These are phyloP conservation scores for Craniophora ligustri DNA, from an alignment of 2,888 invertebrate genomes.

Conservation along the genomic window DNA sequence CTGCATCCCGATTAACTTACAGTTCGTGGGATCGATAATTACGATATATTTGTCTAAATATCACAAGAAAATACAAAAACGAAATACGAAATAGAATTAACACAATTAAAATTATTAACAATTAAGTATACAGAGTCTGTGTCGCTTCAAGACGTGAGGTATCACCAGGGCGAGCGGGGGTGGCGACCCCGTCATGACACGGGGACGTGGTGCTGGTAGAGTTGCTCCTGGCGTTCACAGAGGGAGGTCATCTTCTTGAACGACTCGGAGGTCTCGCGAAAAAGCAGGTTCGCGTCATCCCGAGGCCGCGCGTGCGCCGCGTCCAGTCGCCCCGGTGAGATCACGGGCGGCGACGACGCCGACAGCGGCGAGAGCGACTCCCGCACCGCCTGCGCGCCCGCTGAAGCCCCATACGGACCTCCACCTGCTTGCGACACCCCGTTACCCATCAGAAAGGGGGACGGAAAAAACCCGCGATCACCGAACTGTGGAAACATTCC, in stretches of 20 bases:
- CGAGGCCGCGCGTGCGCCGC: conserved; percentile 81
- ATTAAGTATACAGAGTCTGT: conserved; percentile 84
- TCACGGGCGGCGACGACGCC: conserved; percentile 84
- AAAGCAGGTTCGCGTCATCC: conserved; percentile 85
- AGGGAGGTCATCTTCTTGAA: conserved; percentile 87
- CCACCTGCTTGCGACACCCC: conserved; percentile 73
- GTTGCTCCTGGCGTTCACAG: conserved; percentile 86
- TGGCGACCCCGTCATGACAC: conserved; percentile 84
- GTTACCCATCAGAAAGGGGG: conserved; percentile 81
- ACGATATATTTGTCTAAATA: conserved; percentile 88
- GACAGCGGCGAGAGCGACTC: conserved; percentile 85
- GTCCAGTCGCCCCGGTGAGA: conserved; percentile 82
- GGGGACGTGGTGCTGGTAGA: conserved; percentile 87
- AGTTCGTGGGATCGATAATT: conserved; percentile 86
- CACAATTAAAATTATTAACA: conserved; percentile 88
- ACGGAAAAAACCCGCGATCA: conserved; percentile 81
- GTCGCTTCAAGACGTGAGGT: conserved; percentile 71
- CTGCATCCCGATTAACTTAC: conserved; percentile 85
- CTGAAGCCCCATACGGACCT: conserved; percentile 79
- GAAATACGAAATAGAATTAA: conserved; percentile 87
- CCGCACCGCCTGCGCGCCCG: conserved; percentile 78
- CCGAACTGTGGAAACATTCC: conserved; percentile 81
- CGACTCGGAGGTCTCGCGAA: conserved; percentile 86
- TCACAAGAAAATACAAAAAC: conserved; percentile 88
- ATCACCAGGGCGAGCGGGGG: conserved; percentile 81